Percentiles rank a stretch among this genome's conserved stretches.
Evolutionary conservation across 2,797 vertebrate species (phyloP).

Genomic region (Nothura maculosa): DNA sequence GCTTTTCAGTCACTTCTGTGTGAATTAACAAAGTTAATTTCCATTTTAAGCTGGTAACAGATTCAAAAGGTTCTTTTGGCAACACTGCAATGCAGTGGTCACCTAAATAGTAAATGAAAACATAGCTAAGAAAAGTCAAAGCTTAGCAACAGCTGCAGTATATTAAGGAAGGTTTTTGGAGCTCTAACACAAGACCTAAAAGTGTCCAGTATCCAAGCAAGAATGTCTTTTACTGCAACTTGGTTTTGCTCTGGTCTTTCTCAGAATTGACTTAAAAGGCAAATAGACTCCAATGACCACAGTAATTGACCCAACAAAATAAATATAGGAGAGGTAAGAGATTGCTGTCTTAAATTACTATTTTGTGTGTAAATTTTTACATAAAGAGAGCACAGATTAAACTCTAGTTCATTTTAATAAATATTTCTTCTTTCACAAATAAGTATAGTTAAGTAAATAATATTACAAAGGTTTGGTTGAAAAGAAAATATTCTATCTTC

Average conservation of each 20-base stretch:
- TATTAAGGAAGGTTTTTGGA: conserved; percentile 63
- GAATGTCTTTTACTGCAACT: conserved; percentile 40
- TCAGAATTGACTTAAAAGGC: conserved; percentile 36
- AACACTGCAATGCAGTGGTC: not conserved
- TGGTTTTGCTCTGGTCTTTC: conserved; percentile 53
- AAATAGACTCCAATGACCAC: not conserved
- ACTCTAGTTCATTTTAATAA: not conserved
- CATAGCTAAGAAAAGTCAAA: conserved; percentile 14
- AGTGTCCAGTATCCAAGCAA: conserved; percentile 9
- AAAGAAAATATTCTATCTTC: not conserved
- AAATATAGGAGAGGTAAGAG: not conserved
- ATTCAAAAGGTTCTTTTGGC: not conserved
- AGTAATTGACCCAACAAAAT: not conserved
- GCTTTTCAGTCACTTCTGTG: conserved; percentile 1
- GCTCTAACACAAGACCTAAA: conserved; percentile 20
- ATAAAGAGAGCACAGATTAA: not conserved
- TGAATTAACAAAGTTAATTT: not conserved
- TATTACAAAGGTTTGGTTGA: not conserved
- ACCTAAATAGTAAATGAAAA: conserved; percentile 52
- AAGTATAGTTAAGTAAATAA: not conserved
- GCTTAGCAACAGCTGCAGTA: conserved; percentile 56
- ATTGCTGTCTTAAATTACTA: not conserved
- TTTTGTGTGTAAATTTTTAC: conserved; percentile 15
- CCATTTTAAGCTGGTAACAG: not conserved
- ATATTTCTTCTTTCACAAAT: not conserved